Percentiles rank a stretch among this genome's conserved stretches.
Evolutionary conservation across 2,797 vertebrate species (phyloP).

Genomic region (Micropoecilia bifurca): DNA sequence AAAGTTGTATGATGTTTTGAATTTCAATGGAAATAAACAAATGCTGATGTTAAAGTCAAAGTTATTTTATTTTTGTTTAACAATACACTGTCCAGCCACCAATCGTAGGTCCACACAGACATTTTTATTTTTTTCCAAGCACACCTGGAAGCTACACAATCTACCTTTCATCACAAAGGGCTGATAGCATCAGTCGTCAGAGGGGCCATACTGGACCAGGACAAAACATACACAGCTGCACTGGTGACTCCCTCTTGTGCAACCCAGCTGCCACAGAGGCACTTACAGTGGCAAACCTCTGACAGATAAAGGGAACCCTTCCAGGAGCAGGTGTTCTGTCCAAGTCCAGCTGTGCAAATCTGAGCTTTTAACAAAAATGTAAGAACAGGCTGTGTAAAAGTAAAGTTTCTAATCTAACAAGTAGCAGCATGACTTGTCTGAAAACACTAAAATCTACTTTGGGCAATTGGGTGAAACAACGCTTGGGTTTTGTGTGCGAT

Average conservation of each 20-base stretch:
- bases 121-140: neutral
- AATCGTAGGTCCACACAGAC: slow-evolving; percentile 16
- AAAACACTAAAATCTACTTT: neutral
- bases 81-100: slow-evolving; percentile 19
- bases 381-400: neutral
- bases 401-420: neutral
- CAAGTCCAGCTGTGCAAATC: slow-evolving; percentile 50
- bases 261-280: slow-evolving; percentile 8
- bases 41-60: slow-evolving; percentile 19
- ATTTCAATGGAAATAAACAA: slow-evolving; percentile 23
- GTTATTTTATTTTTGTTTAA: slow-evolving; percentile 29
- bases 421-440: neutral
- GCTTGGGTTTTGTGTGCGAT: neutral
- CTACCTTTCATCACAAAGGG: slow-evolving; percentile 72
- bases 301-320: slow-evolving; percentile 30
- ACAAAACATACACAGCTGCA: slow-evolving; percentile 69
- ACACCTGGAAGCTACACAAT: slow-evolving; percentile 66
- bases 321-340: slow-evolving; percentile 51
- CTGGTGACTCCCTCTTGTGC: slow-evolving; percentile 35
- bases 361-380: neutral
- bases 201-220: slow-evolving; percentile 53
- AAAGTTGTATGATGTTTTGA: neutral
- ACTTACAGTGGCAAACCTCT: slow-evolving; percentile 30
- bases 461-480: neutral
- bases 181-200: slow-evolving; percentile 60